Conservation (phyloP, 2,797 vertebrate genomes). For the Anguilla pacifica region DNA sequence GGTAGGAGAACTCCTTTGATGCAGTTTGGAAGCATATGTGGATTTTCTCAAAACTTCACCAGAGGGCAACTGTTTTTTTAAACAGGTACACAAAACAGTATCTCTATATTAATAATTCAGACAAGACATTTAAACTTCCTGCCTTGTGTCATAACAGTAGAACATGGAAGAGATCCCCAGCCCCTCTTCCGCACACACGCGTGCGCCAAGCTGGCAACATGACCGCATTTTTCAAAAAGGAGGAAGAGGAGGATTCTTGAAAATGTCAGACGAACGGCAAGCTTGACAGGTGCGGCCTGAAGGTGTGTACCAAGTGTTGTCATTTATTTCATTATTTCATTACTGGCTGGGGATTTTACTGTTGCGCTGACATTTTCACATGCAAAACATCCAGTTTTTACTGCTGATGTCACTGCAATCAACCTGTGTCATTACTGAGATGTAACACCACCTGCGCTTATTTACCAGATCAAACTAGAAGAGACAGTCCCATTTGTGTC, state of each 20-base stretch:
- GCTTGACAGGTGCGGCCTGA: neutral
- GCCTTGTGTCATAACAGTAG: neutral
- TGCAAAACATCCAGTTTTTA: neutral
- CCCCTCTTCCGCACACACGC: neutral
- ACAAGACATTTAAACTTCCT: constrained; percentile 9
- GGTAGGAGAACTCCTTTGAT: neutral
- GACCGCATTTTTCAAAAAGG: neutral
- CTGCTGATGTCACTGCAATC: neutral
- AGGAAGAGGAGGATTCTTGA: neutral
- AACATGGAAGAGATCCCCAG: neutral
- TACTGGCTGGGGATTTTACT: neutral
- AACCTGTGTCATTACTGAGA: too few species aligned
- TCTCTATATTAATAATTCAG: constrained; percentile 24
- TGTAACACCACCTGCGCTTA: neutral
- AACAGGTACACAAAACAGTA: constrained; percentile 15
- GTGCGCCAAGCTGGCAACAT: neutral
- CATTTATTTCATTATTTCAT: neutral
- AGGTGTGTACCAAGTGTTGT: neutral
- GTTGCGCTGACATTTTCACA: constrained; percentile 20
- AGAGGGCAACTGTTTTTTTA: neutral
- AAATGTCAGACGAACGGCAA: neutral
- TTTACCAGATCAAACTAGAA: neutral
- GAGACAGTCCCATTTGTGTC: neutral
- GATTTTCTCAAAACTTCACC: neutral
- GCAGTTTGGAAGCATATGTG: neutral